Conservation (phyloP, 1,140 invertebrate species). For the Centruroides sculpturatus region DNA sequence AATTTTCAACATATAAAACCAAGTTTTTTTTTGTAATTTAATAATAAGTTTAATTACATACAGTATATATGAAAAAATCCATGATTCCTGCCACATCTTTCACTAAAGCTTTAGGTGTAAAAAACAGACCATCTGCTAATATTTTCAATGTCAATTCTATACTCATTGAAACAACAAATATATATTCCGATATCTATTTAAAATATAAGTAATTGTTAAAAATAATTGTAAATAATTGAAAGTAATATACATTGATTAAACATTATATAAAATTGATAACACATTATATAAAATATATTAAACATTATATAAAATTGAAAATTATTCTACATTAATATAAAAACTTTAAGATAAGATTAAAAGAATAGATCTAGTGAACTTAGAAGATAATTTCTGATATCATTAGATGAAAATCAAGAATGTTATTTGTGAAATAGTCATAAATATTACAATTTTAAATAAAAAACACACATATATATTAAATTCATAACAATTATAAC, state of each 20-base stretch:
- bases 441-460: no score
- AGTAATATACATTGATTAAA: background rate
- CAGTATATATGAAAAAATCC: constrained; percentile 95
- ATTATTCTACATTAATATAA: no score
- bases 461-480: no score
- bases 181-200: constrained; percentile 89
- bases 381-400: no score
- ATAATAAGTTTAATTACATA: constrained; percentile 30
- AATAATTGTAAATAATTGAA: background rate
- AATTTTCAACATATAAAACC: background rate
- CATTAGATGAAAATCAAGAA: no score
- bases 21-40: background rate
- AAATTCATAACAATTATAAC: no score
- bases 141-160: constrained; percentile 91
- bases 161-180: constrained; percentile 97
- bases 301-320: background rate
- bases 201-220: constrained; percentile 20
- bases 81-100: constrained; percentile 92
- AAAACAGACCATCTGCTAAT: constrained; percentile 92
- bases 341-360: no score
- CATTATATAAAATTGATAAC: background rate
- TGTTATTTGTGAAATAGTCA: no score
- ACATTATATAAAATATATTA: background rate
- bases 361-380: no score
- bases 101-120: constrained; percentile 96